Evolutionary conservation across 2,888 invertebrate genomes (phyloP), one percentile per base, ranked within the genome.

Genomic region (Alitta virens): DNA sequence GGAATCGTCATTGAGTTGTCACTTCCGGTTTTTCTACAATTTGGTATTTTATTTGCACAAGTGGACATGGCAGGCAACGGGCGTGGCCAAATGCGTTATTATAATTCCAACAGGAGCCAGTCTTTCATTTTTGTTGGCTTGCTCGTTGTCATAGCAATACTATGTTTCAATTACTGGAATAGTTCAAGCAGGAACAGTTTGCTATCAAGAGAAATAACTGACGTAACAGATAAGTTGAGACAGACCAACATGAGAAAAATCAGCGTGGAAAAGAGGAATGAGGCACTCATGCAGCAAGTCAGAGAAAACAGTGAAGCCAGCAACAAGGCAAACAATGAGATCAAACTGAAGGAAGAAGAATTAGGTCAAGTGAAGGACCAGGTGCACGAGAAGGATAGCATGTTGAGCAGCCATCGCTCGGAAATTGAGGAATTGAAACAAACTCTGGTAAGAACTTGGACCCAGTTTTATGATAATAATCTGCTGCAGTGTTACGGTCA

Each of bases 141-240:
- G 16, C 46, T 63, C 16, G 52, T 63, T 7, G 63, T 63, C 1
- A 63, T 59, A 21, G 58, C 54, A n/a, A 59, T 63, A 16, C 26
- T 63, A 27, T 58, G 58, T n/a, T 63, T 63, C 38, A 63, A 63
- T 40, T 63, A 58, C 43, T 63, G 63, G 63, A 63, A 63, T 63
- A 54, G 43, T 21, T 59, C 63, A 14, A 43, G 53, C 21, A 63
- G 58, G 25, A 53, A 63, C 26, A 26, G 53, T 14, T 24, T 63
- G 46, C 27, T 59, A 16, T 40, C 57, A 21, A 12, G 33, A 21
- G 57, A 62, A 38, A 46, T 62, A 14, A 56, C 38, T 38, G 57
- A 57, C 7, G 40, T 27, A 16, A 24, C 50, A 21, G 62, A 62
- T 23, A 56, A 52, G n/a, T 38, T 52, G 18, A 38, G 57, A 21